Percentiles rank a stretch among this genome's conserved stretches.
Evolutionary conservation across 2,888 invertebrate species (phyloP).

Genomic region (Camptogramma bilineatum): DNA sequence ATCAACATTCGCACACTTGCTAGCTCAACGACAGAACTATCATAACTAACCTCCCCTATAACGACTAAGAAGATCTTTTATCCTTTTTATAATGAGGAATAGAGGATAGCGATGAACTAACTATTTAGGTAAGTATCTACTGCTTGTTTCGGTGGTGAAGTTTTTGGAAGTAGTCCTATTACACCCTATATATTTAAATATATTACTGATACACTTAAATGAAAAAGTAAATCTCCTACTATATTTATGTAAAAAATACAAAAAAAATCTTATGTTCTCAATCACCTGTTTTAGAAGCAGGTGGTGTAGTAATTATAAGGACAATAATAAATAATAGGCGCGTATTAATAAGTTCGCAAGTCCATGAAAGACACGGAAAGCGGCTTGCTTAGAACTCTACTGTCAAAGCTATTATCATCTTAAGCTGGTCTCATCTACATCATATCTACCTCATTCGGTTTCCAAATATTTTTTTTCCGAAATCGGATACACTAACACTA

Average conservation of each 20-base stretch:
- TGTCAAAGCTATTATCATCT: not conserved
- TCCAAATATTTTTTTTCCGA: not conserved
- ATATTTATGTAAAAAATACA: not conserved
- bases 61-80: no score
- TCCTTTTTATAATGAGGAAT: no score
- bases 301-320: not conserved
- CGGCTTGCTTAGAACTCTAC: not conserved
- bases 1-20: no score
- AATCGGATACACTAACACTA: not conserved
- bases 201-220: not conserved
- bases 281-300: not conserved
- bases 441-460: not conserved
- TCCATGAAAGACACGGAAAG: conserved; percentile 21
- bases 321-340: not conserved
- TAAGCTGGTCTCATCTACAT: not conserved
- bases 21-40: no score
- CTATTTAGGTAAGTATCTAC: no score
- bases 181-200: not conserved
- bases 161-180: not conserved
- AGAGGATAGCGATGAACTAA: no score
- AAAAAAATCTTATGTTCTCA: not conserved
- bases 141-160: not conserved
- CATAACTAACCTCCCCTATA: no score
- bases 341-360: conserved; percentile 4
- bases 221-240: not conserved